Conservation (phyloP, 2,113 vertebrate species). For the Labrus mixtus region DNA sequence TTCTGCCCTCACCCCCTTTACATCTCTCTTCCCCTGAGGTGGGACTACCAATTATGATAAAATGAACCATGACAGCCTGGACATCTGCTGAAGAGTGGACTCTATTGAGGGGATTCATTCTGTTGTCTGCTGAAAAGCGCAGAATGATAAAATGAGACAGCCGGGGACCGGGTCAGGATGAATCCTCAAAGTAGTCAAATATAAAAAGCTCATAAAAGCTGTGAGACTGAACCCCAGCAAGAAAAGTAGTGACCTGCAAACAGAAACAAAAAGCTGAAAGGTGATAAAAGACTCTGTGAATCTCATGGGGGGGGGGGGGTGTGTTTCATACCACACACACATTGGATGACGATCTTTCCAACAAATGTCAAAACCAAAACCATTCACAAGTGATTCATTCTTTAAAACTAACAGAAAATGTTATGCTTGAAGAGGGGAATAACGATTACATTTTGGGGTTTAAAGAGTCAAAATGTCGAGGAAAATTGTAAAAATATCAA, state of each 20-base stretch:
- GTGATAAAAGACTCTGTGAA: neutral
- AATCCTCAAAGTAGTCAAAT: neutral
- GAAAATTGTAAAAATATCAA: too few species aligned
- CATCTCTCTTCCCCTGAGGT: slow-evolving; percentile 47
- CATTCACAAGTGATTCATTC: too few species aligned
- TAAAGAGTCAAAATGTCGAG: too few species aligned
- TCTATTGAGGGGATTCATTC: slow-evolving; percentile 39
- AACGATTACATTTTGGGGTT: too few species aligned
- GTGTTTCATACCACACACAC: too few species aligned
- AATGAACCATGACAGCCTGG: slow-evolving; percentile 68
- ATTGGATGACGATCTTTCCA: too few species aligned
- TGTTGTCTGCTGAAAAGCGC: slow-evolving; percentile 36
- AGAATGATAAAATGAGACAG: slow-evolving; percentile 16
- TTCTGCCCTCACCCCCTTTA: slow-evolving; percentile 14
- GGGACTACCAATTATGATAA: slow-evolving; percentile 68
- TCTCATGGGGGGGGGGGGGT: too few species aligned
- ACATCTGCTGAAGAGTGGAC: slow-evolving; percentile 71
- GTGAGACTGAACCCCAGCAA: neutral
- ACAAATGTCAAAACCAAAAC: too few species aligned
- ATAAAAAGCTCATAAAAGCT: neutral
- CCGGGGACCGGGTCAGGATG: neutral
- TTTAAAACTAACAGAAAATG: too few species aligned
- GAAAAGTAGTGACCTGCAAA: neutral
- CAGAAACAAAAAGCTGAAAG: neutral
- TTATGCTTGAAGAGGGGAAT: too few species aligned